phyloP scores from a whole-genome alignment of 2,888 invertebrate species.

The Chydorus sphaericus region DNA sequence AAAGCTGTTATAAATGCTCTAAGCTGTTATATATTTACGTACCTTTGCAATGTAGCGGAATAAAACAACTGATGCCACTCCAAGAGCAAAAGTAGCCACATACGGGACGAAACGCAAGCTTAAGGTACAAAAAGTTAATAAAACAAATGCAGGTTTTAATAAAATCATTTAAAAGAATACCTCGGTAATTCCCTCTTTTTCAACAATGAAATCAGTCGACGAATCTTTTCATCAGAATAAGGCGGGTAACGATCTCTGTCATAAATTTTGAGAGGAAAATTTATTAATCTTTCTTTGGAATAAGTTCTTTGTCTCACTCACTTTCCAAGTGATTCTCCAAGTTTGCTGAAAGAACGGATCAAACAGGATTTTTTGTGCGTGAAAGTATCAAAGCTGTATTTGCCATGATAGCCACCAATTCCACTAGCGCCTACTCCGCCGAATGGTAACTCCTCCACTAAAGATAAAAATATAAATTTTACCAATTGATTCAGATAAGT shows the following conservation, averaged over 20 bases:
- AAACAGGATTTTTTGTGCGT: conserved; percentile 71
- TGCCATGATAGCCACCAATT: conserved; percentile 87
- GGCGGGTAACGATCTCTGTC: conserved; percentile 68
- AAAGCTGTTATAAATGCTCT: background rate
- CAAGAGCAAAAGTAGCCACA: conserved; percentile 49
- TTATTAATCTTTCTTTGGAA: background rate
- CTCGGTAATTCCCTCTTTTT: conserved; percentile 45
- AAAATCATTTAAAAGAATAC: too few relatives aligned
- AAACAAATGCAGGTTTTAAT: too few relatives aligned
- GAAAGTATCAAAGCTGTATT: conserved; percentile 79
- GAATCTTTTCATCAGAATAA: conserved; percentile 56
- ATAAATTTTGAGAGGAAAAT: conserved; percentile 9
- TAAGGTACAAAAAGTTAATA: too few relatives aligned
- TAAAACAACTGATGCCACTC: conserved; percentile 44
- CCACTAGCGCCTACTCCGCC: conserved; percentile 93
- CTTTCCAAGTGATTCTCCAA: conserved; percentile 54
- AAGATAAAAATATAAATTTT: conserved; percentile 21
- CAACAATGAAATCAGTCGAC: conserved; percentile 44
- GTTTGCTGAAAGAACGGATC: conserved; percentile 48
- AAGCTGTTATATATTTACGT: conserved; percentile 10
- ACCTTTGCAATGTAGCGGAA: conserved; percentile 19
- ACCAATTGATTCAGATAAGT: background rate
- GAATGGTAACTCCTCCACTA: conserved; percentile 84
- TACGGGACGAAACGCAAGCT: conserved; percentile 36
- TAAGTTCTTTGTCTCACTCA: too few relatives aligned